These are phyloP conservation scores for Sipha flava DNA, from an alignment of 1,140 invertebrate species.

Conservation along the genomic window DNA sequence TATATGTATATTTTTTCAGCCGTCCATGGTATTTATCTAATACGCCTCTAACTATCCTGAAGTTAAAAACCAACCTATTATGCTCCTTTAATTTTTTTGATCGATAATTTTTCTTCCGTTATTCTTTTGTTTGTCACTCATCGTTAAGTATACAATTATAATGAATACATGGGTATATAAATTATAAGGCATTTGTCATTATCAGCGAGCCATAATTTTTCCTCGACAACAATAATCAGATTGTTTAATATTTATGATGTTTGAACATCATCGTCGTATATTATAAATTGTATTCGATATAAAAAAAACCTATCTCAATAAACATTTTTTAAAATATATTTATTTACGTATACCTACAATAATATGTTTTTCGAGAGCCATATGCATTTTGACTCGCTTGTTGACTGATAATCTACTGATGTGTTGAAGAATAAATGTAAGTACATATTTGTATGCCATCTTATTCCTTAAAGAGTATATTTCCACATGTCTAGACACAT, in stretches of 20 bases:
- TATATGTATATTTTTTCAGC: neutral
- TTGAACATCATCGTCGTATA: too few species aligned
- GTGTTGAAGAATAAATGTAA: neutral
- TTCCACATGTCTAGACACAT: neutral
- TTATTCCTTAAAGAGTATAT: neutral
- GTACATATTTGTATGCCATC: neutral
- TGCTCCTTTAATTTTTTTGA: neutral
- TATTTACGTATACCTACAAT: neutral
- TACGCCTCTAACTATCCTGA: neutral
- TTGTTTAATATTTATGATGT: too few species aligned
- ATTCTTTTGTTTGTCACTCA: neutral
- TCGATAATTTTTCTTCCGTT: neutral
- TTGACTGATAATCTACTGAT: neutral
- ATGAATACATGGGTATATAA: too few species aligned
- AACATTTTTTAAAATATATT: neutral
- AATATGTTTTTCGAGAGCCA: neutral
- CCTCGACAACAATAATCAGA: too few species aligned
- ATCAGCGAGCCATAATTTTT: too few species aligned
- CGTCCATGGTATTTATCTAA: neutral
- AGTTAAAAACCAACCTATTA: neutral
- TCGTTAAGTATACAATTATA: neutral
- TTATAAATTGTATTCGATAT: neutral
- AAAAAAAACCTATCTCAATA: neutral
- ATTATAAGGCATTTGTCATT: too few species aligned
- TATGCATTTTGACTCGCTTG: neutral